Percentiles rank a stretch among this genome's conserved stretches.
Conservation (phyloP, 2,888 invertebrate species). For the Polyommatus icarus region DNA sequence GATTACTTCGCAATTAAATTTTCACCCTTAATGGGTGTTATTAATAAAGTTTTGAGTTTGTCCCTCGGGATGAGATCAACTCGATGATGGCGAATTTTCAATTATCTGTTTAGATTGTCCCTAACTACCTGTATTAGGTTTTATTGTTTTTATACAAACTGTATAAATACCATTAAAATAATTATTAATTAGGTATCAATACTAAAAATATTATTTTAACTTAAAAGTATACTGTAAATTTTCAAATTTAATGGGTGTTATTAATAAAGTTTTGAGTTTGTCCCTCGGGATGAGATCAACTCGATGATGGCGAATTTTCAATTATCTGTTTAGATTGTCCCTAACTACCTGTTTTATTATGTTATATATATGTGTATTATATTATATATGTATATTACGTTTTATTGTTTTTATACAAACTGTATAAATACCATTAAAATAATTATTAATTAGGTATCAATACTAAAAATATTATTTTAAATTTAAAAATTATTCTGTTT, state of each 20-base stretch:
- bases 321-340: not conserved
- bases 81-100: not conserved
- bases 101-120: not conserved
- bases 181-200: no score
- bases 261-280: constrained; percentile 27
- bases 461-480: no score
- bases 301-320: not conserved
- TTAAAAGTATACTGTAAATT: no score
- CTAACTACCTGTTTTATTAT: not conserved
- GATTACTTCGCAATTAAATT: constrained; percentile 7
- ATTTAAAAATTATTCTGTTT: no score
- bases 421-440: no score
- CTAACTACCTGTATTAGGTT: not conserved
- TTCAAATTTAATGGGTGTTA: constrained; percentile 14
- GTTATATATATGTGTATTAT: no score
- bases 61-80: not conserved
- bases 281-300: not conserved
- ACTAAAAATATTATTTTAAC: no score
- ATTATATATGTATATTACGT: no score
- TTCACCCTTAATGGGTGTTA: constrained; percentile 6
- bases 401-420: not conserved
- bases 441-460: no score
- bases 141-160: not conserved
- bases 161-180: no score
- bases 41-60: constrained; percentile 27